Base-by-base conservation (phyloP, 2,113 vertebrate species). In the Scartelaos histophorus region DNA sequence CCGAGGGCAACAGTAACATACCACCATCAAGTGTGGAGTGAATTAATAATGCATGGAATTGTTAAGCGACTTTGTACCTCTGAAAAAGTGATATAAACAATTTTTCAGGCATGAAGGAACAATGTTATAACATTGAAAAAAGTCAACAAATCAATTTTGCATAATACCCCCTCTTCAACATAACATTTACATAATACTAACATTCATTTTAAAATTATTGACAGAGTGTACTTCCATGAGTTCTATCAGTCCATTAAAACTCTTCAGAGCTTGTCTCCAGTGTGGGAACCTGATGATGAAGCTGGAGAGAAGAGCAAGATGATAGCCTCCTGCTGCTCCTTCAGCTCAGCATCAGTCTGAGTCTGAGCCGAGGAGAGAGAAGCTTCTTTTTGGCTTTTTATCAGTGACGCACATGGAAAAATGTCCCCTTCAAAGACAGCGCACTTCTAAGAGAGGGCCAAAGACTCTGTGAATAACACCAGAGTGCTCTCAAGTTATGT, bases 261-360 rank as follows among this genome's bases (percentile, higher is more conserved):
- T 84, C 80, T 90, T 82, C 87, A 85, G 88, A 77, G 73, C 82
- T 76, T 79, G 77, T 73, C 84, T 87, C 83, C 83, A 74, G 78
- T 73, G 67, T 74, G 69, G 81, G 66, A 25, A 6, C 64, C 67
- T 84, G 66, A 79, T 84, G 82, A 85, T 58, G 56, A 58, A 58
- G 56, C 72, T 79, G 76, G 24, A 73, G 76, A 72, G 58, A 21
- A 67, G 6, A 21, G 66, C 73, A 58, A 54, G 75, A 87, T 83
- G 75, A 72, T 78, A 71, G 80, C 74, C 75, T 74, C 76, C 81
- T 87, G 84, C 81, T 79, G 74, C 84, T 88, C 82, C 29, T 29
- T 79, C 81, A 61, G 68, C 75, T 76, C 75, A 79, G 73, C 76
- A 72, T 17, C 34, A 60, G 60, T 62, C 19, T 16, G 46, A 71